Evolutionary conservation across 2,888 invertebrate species (phyloP), one percentile per base, ranked within the genome.

Genomic region (Sarcophaga caerulescens): DNA sequence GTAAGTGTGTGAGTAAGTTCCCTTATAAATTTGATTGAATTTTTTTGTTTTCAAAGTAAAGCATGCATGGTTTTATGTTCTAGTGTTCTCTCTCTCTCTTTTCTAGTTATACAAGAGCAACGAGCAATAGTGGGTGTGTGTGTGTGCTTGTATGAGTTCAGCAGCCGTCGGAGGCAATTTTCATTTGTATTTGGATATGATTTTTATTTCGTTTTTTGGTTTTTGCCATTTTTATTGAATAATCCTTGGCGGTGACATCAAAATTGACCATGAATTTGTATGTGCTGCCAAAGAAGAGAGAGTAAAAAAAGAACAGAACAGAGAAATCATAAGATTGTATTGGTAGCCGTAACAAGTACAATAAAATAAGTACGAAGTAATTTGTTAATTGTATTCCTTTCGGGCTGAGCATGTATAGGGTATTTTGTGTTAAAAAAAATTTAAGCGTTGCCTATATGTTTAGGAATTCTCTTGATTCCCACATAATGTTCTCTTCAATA

Each of bases 251-350:
- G 45, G 68, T 44, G 68, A 45, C 68, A 68, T 68, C 17, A 45
- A 44, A 45, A 68, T 17, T 68, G 68, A 45, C 68, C 68, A 68
- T 68, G 68, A 68, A 45, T 47, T 35, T 44, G 68, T 68, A 23
- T 35, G 17, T 65, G 25, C 23, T 21, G 25, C 57, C 10, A 57
- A 57, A 17, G 2, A 14, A 35, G 35, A 35, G 8, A 35, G 25
- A 25, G 4, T 0, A 52, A 52, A 52, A 57, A 10, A 57, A 57
- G 2, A 57, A 57, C n/a, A 14, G 14, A 14, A 35, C 1, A 3
- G 25, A 25, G 25, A 44, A 65, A 25, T 17, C 65, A 35, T 25
- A 1, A 0, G 17, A 25, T 65, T 65, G 44, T 65, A 44, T 65
- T 25, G 65, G 21, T 65, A 25, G 17, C 4, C 65, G 25, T 21